These are phyloP conservation scores for Hydrozoanthus tunicans DNA, from an alignment of 64 coral and sea anemone species.

Conservation along the genomic window DNA sequence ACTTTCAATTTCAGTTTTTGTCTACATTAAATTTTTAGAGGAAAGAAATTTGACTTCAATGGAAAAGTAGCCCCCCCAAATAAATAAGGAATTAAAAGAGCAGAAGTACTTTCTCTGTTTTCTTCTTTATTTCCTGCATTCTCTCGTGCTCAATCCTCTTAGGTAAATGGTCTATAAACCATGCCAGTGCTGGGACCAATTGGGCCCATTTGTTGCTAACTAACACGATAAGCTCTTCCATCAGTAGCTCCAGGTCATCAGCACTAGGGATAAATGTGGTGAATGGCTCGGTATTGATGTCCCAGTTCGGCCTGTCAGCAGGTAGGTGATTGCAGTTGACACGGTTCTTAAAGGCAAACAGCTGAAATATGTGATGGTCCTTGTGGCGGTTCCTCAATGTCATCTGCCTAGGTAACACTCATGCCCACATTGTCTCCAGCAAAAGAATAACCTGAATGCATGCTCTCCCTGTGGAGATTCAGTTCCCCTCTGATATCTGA, in stretches of 20 bases:
- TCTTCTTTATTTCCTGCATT: conserved; percentile 44
- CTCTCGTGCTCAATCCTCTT: conserved; percentile 36
- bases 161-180: conserved; percentile 57
- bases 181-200: conserved; percentile 49
- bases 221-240: conserved; percentile 31
- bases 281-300: conserved; percentile 26
- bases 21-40: no score
- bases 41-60: no score
- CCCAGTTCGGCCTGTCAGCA: neutral
- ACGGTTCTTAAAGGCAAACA: conserved; percentile 59
- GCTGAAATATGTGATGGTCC: conserved; percentile 76
- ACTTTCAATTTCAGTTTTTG: no score
- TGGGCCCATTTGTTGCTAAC: conserved; percentile 56
- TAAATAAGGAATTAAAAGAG: neutral
- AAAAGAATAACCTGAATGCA: conserved; percentile 76
- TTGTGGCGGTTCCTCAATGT: conserved; percentile 56
- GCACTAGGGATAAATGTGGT: conserved; percentile 57
- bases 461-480: conserved; percentile 31
- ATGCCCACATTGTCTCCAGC: conserved; percentile 78
- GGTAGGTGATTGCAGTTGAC: conserved; percentile 33
- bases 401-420: conserved; percentile 50
- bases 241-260: conserved; percentile 1
- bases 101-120: conserved; percentile 57
- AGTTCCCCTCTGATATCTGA: conserved; percentile 1
- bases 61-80: no score